Conservation (phyloP, 1,140 invertebrate species). For the Conus betulinus region DNA sequence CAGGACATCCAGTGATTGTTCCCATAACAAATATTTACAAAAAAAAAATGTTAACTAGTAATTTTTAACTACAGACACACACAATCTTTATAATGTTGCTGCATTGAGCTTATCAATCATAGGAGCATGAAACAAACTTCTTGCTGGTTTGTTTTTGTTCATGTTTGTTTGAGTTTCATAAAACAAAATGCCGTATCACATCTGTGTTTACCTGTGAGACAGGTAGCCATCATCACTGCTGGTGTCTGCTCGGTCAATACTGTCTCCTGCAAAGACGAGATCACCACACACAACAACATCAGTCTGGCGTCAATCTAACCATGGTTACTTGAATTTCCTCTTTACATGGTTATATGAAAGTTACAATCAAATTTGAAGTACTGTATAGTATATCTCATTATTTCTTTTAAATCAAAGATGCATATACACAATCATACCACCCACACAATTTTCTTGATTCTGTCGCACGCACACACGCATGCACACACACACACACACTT, state of each 20-base stretch:
- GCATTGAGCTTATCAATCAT: too few species aligned
- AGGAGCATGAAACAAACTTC: too few species aligned
- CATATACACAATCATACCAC: not conserved
- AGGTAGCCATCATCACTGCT: conserved; percentile 35
- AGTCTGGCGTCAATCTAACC: not conserved
- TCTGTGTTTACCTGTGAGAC: conserved; percentile 40
- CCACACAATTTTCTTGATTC: not conserved
- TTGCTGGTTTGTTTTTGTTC: too few species aligned
- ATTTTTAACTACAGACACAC: too few species aligned
- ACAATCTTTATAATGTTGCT: too few species aligned
- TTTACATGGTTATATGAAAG: too few species aligned
- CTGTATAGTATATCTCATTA: too few species aligned
- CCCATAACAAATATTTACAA: too few species aligned
- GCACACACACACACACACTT: conserved; percentile 1
- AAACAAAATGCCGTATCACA: not conserved
- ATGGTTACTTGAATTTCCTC: not conserved
- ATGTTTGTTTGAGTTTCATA: too few species aligned
- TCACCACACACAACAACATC: not conserved
- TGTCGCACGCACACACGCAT: not conserved
- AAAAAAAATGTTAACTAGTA: too few species aligned
- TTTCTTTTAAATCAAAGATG: too few species aligned
- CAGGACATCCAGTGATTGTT: too few species aligned
- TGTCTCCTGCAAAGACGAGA: conserved; percentile 17
- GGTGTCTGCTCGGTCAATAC: conserved; percentile 18
- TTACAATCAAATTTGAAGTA: not conserved